Evolutionary conservation across 2,888 invertebrate species (phyloP).

Genomic region (Apocheima hispidaria): DNA sequence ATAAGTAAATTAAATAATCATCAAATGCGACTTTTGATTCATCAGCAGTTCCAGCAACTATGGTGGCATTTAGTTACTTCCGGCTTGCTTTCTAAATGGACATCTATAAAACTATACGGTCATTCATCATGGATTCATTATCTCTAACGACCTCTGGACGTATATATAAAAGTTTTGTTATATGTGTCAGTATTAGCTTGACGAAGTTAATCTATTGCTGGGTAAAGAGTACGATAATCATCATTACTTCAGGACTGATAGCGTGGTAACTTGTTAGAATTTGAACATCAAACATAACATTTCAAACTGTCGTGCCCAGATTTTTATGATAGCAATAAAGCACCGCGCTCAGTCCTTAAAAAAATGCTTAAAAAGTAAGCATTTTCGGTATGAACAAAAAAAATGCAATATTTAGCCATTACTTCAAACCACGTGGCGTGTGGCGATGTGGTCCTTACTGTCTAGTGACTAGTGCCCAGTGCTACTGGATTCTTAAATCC

Average conservation of each 20-base stretch:
- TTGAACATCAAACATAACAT: too few species aligned
- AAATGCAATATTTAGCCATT: too few species aligned
- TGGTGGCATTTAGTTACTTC: constrained; percentile 46
- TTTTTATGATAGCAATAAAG: too few species aligned
- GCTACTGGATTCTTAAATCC: too few species aligned
- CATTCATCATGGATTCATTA: constrained; percentile 45
- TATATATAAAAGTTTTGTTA: constrained; percentile 38
- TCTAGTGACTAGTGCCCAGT: too few species aligned
- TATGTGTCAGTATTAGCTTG: constrained; percentile 23
- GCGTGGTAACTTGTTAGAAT: neutral
- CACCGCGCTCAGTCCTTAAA: too few species aligned
- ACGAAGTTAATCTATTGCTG: constrained; percentile 28
- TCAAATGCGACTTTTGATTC: constrained; percentile 46
- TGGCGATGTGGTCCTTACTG: too few species aligned
- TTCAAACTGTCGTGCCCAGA: too few species aligned
- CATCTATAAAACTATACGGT: constrained; percentile 47
- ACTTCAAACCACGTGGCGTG: too few species aligned
- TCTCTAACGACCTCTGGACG: constrained; percentile 36
- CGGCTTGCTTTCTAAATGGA: constrained; percentile 57
- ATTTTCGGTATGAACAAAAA: too few species aligned
- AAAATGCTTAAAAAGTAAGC: too few species aligned
- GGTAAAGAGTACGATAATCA: constrained; percentile 23
- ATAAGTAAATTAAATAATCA: constrained; percentile 35
- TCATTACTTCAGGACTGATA: constrained; percentile 11
- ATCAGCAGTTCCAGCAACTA: constrained; percentile 44